Conservation (phyloP, 2,888 invertebrate species). For the Pimpla rufipes region DNA sequence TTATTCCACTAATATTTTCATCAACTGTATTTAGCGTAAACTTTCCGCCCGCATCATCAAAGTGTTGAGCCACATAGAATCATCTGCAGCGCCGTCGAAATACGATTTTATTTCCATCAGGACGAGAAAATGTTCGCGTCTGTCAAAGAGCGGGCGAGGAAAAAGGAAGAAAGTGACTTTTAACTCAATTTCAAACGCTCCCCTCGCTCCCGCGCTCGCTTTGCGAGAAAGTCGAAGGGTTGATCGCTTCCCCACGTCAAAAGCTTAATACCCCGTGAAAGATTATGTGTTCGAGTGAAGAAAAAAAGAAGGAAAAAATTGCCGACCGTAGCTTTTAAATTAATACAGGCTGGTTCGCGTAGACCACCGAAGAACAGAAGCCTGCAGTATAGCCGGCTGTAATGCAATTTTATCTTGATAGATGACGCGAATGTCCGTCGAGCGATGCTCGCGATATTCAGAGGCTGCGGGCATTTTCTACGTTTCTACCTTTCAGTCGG, state of each 20-base stretch:
- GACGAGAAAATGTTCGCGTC: slow-evolving; percentile 19
- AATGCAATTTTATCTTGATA: slow-evolving; percentile 35
- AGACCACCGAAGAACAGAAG: background rate
- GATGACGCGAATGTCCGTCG: slow-evolving; percentile 25
- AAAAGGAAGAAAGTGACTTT: slow-evolving; percentile 37
- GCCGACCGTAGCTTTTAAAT: slow-evolving; percentile 2
- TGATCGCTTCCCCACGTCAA: slow-evolving; percentile 44
- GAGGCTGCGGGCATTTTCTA: background rate
- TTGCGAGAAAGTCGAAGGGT: slow-evolving; percentile 39
- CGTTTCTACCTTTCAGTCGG: slow-evolving; percentile 11
- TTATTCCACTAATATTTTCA: background rate
- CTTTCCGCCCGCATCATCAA: background rate
- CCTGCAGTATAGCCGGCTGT: background rate
- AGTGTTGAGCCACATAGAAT: background rate
- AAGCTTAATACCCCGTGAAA: slow-evolving; percentile 50
- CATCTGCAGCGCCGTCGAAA: slow-evolving; percentile 14
- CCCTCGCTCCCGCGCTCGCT: slow-evolving; percentile 27
- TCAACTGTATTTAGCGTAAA: background rate
- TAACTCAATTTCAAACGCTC: slow-evolving; percentile 53
- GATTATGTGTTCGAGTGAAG: slow-evolving; percentile 38
- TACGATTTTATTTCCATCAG: slow-evolving; percentile 29
- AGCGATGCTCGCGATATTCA: slow-evolving; percentile 6
- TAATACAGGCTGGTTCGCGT: background rate
- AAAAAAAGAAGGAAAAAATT: background rate
- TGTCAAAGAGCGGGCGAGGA: slow-evolving; percentile 10